Conservation (phyloP, 2,888 invertebrate species). For the Yponomeuta evonymella region DNA sequence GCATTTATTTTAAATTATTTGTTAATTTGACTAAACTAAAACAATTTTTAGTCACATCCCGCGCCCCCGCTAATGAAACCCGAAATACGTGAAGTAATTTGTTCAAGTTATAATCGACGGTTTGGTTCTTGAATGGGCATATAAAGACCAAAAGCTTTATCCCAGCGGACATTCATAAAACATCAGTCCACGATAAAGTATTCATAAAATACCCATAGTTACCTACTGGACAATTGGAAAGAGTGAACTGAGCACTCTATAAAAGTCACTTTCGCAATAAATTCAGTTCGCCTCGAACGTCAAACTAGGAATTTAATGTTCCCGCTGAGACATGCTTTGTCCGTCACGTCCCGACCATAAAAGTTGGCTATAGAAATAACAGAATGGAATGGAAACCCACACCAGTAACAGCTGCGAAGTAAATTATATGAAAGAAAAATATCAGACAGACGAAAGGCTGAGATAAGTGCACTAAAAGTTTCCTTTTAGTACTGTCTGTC, state of each 20-base stretch:
- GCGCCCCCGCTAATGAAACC: too few relatives aligned
- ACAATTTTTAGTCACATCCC: too few relatives aligned
- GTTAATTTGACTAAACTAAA: too few relatives aligned
- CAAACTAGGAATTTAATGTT: neutral
- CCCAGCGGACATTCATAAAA: neutral
- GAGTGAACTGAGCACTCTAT: neutral
- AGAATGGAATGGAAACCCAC: neutral
- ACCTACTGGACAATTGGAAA: neutral
- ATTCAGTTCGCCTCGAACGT: neutral
- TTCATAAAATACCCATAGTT: neutral
- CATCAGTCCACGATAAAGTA: neutral
- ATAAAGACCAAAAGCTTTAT: neutral
- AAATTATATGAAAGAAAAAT: neutral
- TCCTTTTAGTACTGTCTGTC: neutral
- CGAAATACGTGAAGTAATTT: too few relatives aligned
- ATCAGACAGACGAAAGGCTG: neutral
- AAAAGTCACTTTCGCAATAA: neutral
- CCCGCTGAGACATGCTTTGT: neutral
- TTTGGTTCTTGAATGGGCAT: neutral
- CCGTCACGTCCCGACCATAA: neutral
- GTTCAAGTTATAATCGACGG: too few relatives aligned
- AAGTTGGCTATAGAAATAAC: neutral
- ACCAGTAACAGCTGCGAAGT: neutral
- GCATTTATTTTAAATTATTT: too few relatives aligned
- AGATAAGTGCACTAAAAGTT: constrained; percentile 6